Evolutionary conservation across 2,888 invertebrate genomes (phyloP), one percentile per base, ranked within the genome.

Genomic region (Azorinus chamasolen): DNA sequence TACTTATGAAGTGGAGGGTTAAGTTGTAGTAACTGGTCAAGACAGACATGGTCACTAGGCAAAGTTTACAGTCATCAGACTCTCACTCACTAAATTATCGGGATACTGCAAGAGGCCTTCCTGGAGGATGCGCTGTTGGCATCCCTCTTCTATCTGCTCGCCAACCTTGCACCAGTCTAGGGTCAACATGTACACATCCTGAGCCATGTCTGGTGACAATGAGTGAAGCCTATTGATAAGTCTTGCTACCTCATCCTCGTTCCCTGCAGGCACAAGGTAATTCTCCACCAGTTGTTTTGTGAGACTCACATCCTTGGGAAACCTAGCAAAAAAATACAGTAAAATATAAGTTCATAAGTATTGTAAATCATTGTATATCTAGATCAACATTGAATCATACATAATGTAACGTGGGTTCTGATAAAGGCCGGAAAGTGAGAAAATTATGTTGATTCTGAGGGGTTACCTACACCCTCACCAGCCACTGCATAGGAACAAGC

Each of bases 31-130:
- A n/a, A n/a, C n/a, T n/a, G n/a, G n/a, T n/a, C n/a, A n/a, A n/a
- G n/a, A n/a, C n/a, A n/a, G n/a, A n/a, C n/a, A n/a, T n/a, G n/a
- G n/a, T n/a, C n/a, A n/a, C n/a, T n/a, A n/a, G n/a, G n/a, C n/a
- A n/a, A n/a, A n/a, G n/a, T n/a, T n/a, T n/a, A n/a, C n/a, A n/a
- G n/a, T n/a, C n/a, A n/a, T n/a, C n/a, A n/a, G n/a, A n/a, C n/a
- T n/a, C n/a, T n/a, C 27, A 59, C 53, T 50, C 57, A 81, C 81
- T 51, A 72, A 8, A 32, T 65, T 43, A 39, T 72, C 81, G 12
- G 81, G 78, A 48, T 81, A 78, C 43, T 39, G 64, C 22, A 45
- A 22, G 20, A 81, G 62, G n/a, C 81, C 81, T 48, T 75, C 77
- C 37, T 68, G 41, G 24, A 71, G 37, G 3, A 75, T 65, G 20